Percentiles rank a stretch among this genome's conserved stretches.
These are phyloP conservation scores for Tubiluchus corallicola DNA, from an alignment of 2,888 invertebrate species.

Conservation along the genomic window DNA sequence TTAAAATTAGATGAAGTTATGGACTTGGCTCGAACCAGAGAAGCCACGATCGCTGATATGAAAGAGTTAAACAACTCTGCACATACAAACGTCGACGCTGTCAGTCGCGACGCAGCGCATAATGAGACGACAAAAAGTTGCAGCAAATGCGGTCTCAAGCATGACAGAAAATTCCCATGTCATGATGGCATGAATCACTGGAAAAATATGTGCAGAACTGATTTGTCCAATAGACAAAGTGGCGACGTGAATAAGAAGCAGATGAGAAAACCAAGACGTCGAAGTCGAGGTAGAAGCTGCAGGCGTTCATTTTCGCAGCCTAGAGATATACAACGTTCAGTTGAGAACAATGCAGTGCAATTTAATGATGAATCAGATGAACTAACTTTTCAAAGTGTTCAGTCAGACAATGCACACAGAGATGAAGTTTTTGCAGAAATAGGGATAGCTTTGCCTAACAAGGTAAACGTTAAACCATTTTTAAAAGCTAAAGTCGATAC, in stretches of 20 bases:
- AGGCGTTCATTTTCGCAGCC: background rate
- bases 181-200: background rate
- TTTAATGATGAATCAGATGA: too few species aligned
- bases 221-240: background rate
- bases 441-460: background rate
- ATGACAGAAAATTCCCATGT: background rate
- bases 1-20: background rate
- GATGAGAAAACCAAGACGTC: background rate
- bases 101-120: background rate
- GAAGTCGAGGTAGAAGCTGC: background rate
- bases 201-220: constrained; percentile 1
- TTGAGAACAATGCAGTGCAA: too few species aligned
- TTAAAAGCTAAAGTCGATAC: constrained; percentile 3
- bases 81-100: too few species aligned
- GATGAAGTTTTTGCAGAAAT: background rate
- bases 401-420: background rate
- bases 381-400: background rate
- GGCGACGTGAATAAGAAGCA: too few species aligned
- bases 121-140: background rate
- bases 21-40: background rate
- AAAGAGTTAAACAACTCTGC: background rate
- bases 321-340: background rate
- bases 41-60: background rate
- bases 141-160: background rate
- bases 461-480: background rate